Evolutionary conservation across 2,888 invertebrate genomes (phyloP).

Genomic region (Pachycephus smyrnensis): DNA sequence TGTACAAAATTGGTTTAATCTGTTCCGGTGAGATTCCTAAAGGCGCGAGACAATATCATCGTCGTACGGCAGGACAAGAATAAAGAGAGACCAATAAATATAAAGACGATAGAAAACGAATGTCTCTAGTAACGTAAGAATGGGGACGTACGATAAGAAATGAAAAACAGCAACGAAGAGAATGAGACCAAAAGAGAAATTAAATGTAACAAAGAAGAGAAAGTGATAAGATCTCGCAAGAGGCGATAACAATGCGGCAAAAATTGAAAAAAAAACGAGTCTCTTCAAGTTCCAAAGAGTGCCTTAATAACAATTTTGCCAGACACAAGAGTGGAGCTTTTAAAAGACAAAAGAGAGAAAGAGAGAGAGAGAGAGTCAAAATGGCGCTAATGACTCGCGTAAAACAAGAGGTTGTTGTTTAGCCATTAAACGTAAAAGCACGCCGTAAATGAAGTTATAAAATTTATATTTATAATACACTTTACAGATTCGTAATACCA

Average conservation of each 20-base stretch:
- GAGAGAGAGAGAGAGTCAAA: background rate
- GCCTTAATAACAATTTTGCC: background rate
- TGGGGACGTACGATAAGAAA: slow-evolving; percentile 3
- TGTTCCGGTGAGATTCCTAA: slow-evolving; percentile 43
- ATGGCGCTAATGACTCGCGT: background rate
- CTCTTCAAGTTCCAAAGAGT: background rate
- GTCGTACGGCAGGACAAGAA: background rate
- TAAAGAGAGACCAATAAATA: background rate
- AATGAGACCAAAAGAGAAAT: slow-evolving; percentile 2
- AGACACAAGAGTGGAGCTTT: background rate
- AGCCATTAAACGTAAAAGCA: slow-evolving; percentile 33
- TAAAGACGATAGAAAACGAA: slow-evolving; percentile 16
- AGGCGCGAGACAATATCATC: slow-evolving; percentile 1
- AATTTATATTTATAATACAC: slow-evolving; percentile 68
- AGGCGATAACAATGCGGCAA: slow-evolving; percentile 18
- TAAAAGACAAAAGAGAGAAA: background rate
- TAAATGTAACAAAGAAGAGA: slow-evolving; percentile 19
- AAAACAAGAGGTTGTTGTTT: background rate
- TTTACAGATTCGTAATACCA: slow-evolving; percentile 67
- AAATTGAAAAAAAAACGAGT: slow-evolving; percentile 26
- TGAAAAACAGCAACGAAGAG: slow-evolving; percentile 6
- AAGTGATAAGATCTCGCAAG: slow-evolving; percentile 16
- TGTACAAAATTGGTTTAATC: slow-evolving; percentile 38
- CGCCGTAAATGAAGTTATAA: slow-evolving; percentile 63
- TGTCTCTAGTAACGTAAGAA: slow-evolving; percentile 6